Evolutionary conservation across 2,113 vertebrate species (phyloP).

Genomic region (Platycercus adscitus): DNA sequence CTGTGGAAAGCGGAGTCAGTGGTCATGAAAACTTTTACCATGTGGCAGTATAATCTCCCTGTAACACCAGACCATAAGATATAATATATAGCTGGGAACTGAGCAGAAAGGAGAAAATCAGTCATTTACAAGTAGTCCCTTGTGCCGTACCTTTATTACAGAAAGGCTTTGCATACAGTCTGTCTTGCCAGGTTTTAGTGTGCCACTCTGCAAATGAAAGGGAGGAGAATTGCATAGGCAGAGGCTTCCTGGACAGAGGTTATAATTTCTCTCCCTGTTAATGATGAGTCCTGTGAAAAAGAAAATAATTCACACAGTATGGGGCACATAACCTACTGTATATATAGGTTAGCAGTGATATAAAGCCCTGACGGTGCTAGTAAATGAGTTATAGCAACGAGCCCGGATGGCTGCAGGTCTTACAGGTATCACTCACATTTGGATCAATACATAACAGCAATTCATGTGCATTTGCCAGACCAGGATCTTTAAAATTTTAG

Average conservation of each 20-base stretch:
- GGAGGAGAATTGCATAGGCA: background rate
- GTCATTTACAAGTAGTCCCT: constrained; percentile 36
- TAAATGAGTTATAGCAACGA: background rate
- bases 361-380: background rate
- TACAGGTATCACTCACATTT: background rate
- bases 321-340: rapidly evolving
- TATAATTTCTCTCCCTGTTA: constrained; percentile 21
- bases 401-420: background rate
- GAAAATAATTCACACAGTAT: background rate
- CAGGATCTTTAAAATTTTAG: background rate
- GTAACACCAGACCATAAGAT: constrained; percentile 27
- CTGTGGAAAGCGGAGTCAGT: constrained; percentile 17
- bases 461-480: background rate
- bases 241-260: background rate
- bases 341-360: background rate
- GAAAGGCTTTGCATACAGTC: background rate
- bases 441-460: background rate
- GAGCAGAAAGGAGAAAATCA: constrained; percentile 49
- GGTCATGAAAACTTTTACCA: constrained; percentile 48
- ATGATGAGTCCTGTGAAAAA: background rate
- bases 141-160: constrained; percentile 13
- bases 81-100: background rate
- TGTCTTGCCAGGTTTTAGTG: background rate
- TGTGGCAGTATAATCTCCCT: constrained; percentile 18
- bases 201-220: constrained; percentile 19